Base-by-base conservation (phyloP, 2,888 invertebrate genomes). In the Stenotaenia linearis region DNA sequence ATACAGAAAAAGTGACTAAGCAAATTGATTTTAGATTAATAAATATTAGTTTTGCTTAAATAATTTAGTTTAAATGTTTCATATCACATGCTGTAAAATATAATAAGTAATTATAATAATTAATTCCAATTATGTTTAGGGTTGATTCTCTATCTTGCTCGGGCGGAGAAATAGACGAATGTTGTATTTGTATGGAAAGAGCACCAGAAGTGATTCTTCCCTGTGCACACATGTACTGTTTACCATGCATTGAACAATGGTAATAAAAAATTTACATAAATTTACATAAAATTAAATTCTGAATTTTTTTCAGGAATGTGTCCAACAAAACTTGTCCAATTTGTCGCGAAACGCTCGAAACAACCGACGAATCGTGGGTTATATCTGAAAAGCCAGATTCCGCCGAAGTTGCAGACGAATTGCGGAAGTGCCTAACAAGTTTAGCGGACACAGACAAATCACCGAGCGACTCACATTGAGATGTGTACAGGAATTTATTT, bases 171-270 rank as follows among this genome's bases (percentile, higher is more conserved):
- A 84, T 86, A 32, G 87, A 88, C 77, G 91, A 91, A 84, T 92
- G 92, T 84, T 91, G 91, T 83, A 92, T 92, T 83, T 92, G 92
- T 85, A 89, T 92, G 86, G 92, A 92, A 84, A 86, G 91, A 79
- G 89, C 89, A 83, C 90, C 91, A 0, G 91, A 92, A 84, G 89
- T 91, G 32, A 89, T 90, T 81, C 86, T 92, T 81, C 91, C 91
- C 1, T 92, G 92, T 85, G 88, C 91, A 0, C 92, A 92, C 84
- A 89, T 89, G 83, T 92, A 91, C 85, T 92, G 92, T 84, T 87
- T 89, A 80, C 88, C 89, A 78, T 92, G 92, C 85, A 91, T 92
- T 82, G 91, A 92, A 84, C 90, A 91, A 86, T 92, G 92, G 92
- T 91, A 23, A 75, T 30, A 77, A 15, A 37, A 10, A 25, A 25